phyloP scores from a whole-genome alignment of 2,888 invertebrate species.

The Aromia moschata region DNA sequence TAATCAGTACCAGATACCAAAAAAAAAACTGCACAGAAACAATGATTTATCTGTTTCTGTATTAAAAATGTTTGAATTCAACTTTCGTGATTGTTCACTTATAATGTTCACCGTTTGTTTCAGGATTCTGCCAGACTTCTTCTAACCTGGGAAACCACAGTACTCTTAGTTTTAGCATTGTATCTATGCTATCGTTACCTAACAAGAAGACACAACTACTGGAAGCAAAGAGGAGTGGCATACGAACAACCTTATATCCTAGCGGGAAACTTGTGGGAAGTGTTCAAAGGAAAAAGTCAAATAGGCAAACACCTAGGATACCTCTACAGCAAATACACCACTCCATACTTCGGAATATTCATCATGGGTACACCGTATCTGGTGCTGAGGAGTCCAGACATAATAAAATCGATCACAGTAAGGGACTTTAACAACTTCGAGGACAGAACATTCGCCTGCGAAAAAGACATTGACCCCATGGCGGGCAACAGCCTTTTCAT shows the following conservation, averaged over 20 bases:
- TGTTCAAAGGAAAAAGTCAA: conserved; percentile 52
- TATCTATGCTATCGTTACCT: conserved; percentile 41
- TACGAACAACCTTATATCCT: conserved; percentile 46
- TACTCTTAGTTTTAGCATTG: conserved; percentile 33
- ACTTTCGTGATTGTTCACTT: background rate
- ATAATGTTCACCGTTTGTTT: conserved; percentile 5
- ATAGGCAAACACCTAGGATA: conserved; percentile 56
- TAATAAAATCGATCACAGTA: conserved; percentile 63
- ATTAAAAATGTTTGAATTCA: background rate
- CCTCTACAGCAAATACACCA: conserved; percentile 54
- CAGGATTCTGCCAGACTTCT: background rate
- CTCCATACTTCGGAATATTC: conserved; percentile 62
- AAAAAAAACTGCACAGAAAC: no score
- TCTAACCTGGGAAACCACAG: conserved; percentile 32
- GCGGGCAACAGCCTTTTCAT: conserved; percentile 62
- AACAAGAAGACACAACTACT: conserved; percentile 47
- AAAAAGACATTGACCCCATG: conserved; percentile 61
- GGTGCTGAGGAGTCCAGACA: conserved; percentile 61
- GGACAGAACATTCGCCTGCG: conserved; percentile 63
- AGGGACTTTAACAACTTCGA: conserved; percentile 64
- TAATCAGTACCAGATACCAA: no score
- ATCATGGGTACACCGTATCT: conserved; percentile 64
- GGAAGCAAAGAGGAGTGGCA: conserved; percentile 47
- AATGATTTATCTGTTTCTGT: no score
- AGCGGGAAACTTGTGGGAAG: conserved; percentile 50